A percentile compares a stretch with the other conserved stretches of the same genome.
These are phyloP conservation scores for Drosophila neonasuta DNA, from an alignment of 2,888 invertebrate species.

Conservation along the genomic window DNA sequence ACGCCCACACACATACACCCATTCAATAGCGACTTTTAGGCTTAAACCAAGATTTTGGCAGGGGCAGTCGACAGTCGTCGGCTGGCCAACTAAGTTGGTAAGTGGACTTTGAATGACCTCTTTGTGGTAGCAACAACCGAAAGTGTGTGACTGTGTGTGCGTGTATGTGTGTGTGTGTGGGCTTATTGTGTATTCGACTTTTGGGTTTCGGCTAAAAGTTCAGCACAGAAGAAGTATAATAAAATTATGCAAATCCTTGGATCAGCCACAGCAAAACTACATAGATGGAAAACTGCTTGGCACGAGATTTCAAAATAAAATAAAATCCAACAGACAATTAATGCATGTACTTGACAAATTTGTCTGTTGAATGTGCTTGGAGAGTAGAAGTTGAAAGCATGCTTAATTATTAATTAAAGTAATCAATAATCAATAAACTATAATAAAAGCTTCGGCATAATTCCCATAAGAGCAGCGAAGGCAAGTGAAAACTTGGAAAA, in stretches of 20 bases:
- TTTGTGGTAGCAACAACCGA: conserved; percentile 53
- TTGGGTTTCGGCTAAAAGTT: conserved; percentile 54
- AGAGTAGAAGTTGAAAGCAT: not conserved
- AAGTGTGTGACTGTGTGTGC: conserved; percentile 7
- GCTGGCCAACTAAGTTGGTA: conserved; percentile 64
- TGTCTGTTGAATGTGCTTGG: conserved; percentile 10
- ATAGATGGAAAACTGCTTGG: conserved; percentile 3
- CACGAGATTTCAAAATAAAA: not conserved
- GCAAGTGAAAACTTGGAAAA: conserved; percentile 15
- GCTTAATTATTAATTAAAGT: not conserved
- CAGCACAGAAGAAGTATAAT: conserved; percentile 63
- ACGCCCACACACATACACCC: conserved; percentile 7
- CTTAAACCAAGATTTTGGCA: conserved; percentile 69
- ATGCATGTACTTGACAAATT: conserved; percentile 40
- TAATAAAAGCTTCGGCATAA: not conserved
- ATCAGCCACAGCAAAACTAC: conserved; percentile 46
- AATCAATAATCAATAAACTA: conserved; percentile 5
- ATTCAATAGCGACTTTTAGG: conserved; percentile 66
- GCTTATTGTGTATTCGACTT: conserved; percentile 45
- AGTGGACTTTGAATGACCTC: conserved; percentile 76
- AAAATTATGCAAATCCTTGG: conserved; percentile 73
- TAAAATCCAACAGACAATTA: conserved; percentile 7
- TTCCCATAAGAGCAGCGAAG: not conserved
- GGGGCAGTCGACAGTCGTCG: conserved; percentile 10
- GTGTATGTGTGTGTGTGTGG: conserved; percentile 11